Evolutionary conservation across 2,888 invertebrate genomes (phyloP).

Genomic region (Geotrupes spiniger): DNA sequence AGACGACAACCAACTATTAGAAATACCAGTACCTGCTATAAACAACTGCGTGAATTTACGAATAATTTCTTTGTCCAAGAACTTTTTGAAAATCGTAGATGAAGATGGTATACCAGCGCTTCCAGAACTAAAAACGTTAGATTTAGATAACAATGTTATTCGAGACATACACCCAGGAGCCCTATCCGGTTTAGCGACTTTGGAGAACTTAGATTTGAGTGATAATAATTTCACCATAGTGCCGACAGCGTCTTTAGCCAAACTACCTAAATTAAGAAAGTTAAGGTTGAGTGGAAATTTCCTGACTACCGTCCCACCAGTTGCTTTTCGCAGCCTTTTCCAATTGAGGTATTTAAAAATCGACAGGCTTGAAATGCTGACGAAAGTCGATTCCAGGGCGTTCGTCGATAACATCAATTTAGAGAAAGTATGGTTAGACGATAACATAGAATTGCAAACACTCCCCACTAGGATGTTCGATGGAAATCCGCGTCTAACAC

Average conservation of each 20-base stretch:
- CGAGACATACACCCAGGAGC: constrained; percentile 67
- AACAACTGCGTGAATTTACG: constrained; percentile 65
- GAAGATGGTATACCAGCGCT: constrained; percentile 71
- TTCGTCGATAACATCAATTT: constrained; percentile 83
- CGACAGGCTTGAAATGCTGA: constrained; percentile 65
- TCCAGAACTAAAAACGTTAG: constrained; percentile 67
- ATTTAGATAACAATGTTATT: constrained; percentile 75
- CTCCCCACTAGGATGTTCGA: constrained; percentile 82
- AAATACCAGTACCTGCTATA: constrained; percentile 70
- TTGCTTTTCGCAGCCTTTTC: constrained; percentile 81
- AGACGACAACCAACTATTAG: constrained; percentile 75
- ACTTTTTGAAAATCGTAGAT: constrained; percentile 71
- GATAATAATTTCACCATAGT: constrained; percentile 79
- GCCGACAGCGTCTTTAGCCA: constrained; percentile 73
- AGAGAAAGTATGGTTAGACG: constrained; percentile 74
- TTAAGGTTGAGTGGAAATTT: constrained; percentile 79
- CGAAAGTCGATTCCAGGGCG: constrained; percentile 71
- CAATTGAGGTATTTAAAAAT: constrained; percentile 74
- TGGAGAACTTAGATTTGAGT: constrained; percentile 73
- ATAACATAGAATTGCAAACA: constrained; percentile 69
- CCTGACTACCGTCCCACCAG: constrained; percentile 67
- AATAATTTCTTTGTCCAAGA: constrained; percentile 73
- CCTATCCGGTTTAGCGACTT: constrained; percentile 69
- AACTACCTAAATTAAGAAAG: constrained; percentile 71
- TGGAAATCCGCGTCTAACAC: constrained; percentile 74